Evolutionary conservation across 2,888 invertebrate genomes (phyloP), one percentile per base, ranked within the genome.

Genomic region (Argyresthia albistria): DNA sequence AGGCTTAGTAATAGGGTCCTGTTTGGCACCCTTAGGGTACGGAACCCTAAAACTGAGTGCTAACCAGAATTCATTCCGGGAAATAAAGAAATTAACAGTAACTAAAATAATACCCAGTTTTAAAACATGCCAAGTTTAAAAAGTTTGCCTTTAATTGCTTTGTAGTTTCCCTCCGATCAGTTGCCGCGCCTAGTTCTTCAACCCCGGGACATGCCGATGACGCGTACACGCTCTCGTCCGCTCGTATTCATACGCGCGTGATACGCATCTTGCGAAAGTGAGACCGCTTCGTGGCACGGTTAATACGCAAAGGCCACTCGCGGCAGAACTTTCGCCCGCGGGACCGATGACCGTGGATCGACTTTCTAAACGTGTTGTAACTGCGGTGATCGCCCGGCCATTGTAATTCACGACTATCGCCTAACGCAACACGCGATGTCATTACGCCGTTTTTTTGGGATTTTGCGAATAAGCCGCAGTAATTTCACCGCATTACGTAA

Each of bases 291-390:
- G 47, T 35, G 49, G 43, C 53, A 50, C 45, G 50, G 14, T 9
- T 39, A 43, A 53, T 45, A 51, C 51, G 35, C 14, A 43, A 16
- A 15, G 39, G 42, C 47, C 52, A 52, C 46, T 46, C 46, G 42
- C 25, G 60, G 57, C 57, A 54, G 67, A 79, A 84, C 83, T 86
- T 86, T 87, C 86, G 80, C 86, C 69, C 59, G 70, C 70, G 73
- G 66, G 86, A 78, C 81, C 81, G 72, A 75, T 81, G 86, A 82
- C 86, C 86, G 86, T 84, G 83, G 77, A 64, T 70, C 71, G 71
- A 77, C 87, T 87, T 87, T 87, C 87, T 84, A 84, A 83, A 81
- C 76, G 70, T 83, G 75, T 83, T 77, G 84, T 84, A 86, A 86
- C 76, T 66, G 25, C 76, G 75, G 76, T 74, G 79, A 78, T 80